phyloP scores from a whole-genome alignment of 2,797 vertebrate genomes.

The Mormyrops boulengeri region DNA sequence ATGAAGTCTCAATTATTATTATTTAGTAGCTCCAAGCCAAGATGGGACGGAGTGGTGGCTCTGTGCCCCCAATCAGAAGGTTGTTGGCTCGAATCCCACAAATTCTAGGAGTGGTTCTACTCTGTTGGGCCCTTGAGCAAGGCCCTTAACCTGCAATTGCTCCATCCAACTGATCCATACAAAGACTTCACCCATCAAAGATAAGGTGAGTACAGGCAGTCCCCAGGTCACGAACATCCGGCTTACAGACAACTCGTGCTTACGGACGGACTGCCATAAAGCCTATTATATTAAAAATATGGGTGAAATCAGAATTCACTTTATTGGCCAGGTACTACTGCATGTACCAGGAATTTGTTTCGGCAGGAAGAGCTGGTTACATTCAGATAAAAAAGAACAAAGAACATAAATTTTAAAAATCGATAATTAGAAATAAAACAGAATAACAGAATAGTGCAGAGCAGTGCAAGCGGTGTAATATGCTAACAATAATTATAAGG shows the following conservation, averaged over 20 bases:
- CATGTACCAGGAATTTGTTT: not conserved
- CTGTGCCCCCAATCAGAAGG: not conserved
- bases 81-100: not conserved
- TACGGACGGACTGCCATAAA: not conserved
- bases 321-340: not conserved
- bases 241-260: not conserved
- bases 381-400: not conserved
- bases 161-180: not conserved
- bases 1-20: too few relatives aligned
- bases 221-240: not conserved
- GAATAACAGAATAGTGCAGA: too few relatives aligned
- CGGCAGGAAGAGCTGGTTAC: not conserved
- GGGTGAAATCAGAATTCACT: not conserved
- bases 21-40: not conserved
- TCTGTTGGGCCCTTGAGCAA: not conserved
- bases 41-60: too few relatives aligned
- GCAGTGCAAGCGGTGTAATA: not conserved
- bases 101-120: not conserved
- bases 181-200: not conserved
- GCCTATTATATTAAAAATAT: not conserved
- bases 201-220: not conserved
- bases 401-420: not conserved
- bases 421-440: not conserved
- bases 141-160: not conserved
- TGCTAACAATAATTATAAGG: not conserved